Evolutionary conservation across 2,888 invertebrate genomes (phyloP).

Genomic region (Congeria kusceri): DNA sequence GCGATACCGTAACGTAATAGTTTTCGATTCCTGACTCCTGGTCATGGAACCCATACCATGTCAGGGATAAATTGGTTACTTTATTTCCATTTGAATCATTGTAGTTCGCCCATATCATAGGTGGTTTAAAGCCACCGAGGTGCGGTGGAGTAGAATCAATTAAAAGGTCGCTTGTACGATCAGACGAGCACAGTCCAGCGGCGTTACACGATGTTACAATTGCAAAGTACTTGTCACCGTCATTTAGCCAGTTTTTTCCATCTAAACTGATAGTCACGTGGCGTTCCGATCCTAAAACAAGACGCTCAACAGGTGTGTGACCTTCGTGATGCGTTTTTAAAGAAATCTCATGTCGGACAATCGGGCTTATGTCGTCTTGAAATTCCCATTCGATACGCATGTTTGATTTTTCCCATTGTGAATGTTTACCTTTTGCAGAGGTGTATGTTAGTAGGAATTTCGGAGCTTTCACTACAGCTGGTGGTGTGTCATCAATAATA

Average conservation of each 20-base stretch:
- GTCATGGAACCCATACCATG: conserved; percentile 68
- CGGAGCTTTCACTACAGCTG: conserved; percentile 13
- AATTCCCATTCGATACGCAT: conserved; percentile 51
- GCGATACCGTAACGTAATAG: conserved; percentile 52
- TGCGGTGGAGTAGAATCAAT: conserved; percentile 71
- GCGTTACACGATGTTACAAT: conserved; percentile 62
- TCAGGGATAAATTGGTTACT: conserved; percentile 26
- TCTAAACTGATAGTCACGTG: conserved; percentile 38
- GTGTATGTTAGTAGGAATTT: conserved; percentile 8
- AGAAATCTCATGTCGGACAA: conserved; percentile 40
- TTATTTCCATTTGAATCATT: background rate
- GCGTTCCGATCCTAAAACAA: conserved; percentile 38
- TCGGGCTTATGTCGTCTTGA: conserved; percentile 53
- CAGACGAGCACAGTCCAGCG: conserved; percentile 61
- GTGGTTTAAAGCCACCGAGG: conserved; percentile 61
- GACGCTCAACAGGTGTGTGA: conserved; percentile 49
- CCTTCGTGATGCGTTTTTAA: conserved; percentile 55
- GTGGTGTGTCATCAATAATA: conserved; percentile 26
- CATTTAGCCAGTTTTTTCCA: conserved; percentile 35
- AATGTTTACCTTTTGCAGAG: background rate
- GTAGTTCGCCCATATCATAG: conserved; percentile 48
- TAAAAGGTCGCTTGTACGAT: conserved; percentile 41
- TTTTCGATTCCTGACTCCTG: conserved; percentile 54
- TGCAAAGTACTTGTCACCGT: conserved; percentile 57
- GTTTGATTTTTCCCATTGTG: conserved; percentile 57